phyloP scores from a whole-genome alignment of 2,113 vertebrate genomes.

The Brachionichthys hirsutus region DNA sequence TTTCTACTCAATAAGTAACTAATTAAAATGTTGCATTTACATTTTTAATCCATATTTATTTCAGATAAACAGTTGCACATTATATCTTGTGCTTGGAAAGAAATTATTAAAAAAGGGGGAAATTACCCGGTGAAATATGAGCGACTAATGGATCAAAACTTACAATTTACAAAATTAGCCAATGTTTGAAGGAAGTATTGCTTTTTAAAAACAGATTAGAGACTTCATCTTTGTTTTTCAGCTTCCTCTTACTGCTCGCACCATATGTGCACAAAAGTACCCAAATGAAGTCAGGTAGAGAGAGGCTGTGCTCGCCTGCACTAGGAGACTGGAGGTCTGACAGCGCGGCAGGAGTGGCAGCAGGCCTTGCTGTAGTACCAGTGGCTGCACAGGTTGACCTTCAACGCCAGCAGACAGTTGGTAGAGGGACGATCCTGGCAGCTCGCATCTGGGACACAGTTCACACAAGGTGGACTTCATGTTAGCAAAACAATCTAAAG shows the following conservation, averaged over 20 bases:
- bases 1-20: too few species aligned
- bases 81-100: background rate
- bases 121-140: background rate
- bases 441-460: slow-evolving; percentile 84
- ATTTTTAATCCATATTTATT: background rate
- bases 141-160: too few species aligned
- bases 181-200: slow-evolving; percentile 2
- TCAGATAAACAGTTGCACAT: background rate
- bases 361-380: slow-evolving; percentile 99
- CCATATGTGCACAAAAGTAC: slow-evolving; percentile 3
- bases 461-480: background rate
- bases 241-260: slow-evolving; percentile 2
- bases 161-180: too few species aligned
- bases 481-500: background rate
- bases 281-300: slow-evolving; percentile 8
- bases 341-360: slow-evolving; percentile 88
- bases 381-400: slow-evolving; percentile 96
- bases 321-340: slow-evolving; percentile 61
- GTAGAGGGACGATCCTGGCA: slow-evolving; percentile 95
- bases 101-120: background rate
- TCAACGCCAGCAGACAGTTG: slow-evolving; percentile 95
- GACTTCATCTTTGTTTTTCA: background rate
- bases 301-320: slow-evolving; percentile 1
- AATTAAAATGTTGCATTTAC: too few species aligned
- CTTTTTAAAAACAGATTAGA: background rate